Percentiles rank a stretch among this genome's conserved stretches.
These are phyloP conservation scores for Bufo bufo DNA, from an alignment of 2,113 vertebrate genomes.

Conservation along the genomic window DNA sequence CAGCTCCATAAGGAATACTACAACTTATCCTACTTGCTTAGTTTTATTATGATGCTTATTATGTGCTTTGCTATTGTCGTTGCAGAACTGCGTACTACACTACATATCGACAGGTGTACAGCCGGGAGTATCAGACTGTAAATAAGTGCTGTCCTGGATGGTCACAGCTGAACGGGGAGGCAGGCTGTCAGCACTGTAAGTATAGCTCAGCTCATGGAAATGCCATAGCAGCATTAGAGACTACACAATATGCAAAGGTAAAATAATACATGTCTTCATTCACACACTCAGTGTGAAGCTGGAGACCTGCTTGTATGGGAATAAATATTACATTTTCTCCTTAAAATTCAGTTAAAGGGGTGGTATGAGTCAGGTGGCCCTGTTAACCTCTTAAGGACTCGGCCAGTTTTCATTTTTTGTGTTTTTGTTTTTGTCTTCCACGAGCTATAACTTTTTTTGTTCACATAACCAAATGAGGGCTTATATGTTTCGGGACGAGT, in stretches of 20 bases:
- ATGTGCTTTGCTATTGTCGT: constrained; percentile 49
- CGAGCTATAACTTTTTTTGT: no score
- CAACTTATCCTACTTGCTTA: background rate
- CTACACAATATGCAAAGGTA: background rate
- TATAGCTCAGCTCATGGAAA: constrained; percentile 57
- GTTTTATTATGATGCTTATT: background rate
- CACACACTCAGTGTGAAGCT: background rate
- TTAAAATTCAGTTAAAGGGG: background rate
- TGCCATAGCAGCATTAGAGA: background rate
- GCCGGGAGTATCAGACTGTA: constrained; percentile 70
- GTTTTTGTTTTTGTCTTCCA: no score
- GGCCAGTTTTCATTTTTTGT: no score
- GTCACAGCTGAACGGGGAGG: constrained; percentile 78
- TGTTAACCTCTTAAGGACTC: no score
- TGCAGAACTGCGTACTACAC: constrained; percentile 83
- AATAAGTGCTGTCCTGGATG: constrained; percentile 88
- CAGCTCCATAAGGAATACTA: background rate
- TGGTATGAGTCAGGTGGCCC: no score
- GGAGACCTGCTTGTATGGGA: background rate
- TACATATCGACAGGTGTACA: constrained; percentile 82
- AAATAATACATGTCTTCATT: constrained; percentile 1
- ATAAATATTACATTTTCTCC: background rate
- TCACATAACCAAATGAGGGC: no score
- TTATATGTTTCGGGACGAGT: no score
- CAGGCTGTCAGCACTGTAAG: constrained; percentile 89